These are phyloP conservation scores for Hofmannophila pseudospretella DNA, from an alignment of 2,888 invertebrate genomes.

Conservation along the genomic window DNA sequence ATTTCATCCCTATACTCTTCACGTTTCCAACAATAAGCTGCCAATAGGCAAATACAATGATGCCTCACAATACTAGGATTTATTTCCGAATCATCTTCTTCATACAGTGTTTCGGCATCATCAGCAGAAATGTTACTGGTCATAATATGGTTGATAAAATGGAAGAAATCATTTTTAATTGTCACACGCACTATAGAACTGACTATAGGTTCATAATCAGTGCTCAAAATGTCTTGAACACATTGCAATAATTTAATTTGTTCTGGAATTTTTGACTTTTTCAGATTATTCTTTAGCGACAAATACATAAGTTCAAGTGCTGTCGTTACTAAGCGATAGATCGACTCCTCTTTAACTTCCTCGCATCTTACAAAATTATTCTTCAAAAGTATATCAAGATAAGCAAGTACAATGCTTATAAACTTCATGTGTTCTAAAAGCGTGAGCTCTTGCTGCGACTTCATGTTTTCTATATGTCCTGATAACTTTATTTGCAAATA, in stretches of 20 bases:
- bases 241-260: constrained; percentile 39
- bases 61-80: constrained; percentile 43
- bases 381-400: constrained; percentile 39
- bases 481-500: constrained; percentile 29
- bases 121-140: constrained; percentile 32
- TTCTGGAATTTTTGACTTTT: constrained; percentile 28
- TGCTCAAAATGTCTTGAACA: constrained; percentile 35
- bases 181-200: constrained; percentile 32
- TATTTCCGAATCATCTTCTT: constrained; percentile 48
- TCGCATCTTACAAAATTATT: constrained; percentile 27
- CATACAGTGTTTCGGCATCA: constrained; percentile 37
- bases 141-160: constrained; percentile 46
- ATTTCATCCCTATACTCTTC: constrained; percentile 49
- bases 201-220: constrained; percentile 35
- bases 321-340: constrained; percentile 22
- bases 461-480: constrained; percentile 18
- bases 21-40: constrained; percentile 50
- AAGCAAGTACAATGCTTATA: constrained; percentile 31
- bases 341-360: constrained; percentile 30
- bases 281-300: constrained; percentile 30
- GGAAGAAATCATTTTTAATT: constrained; percentile 47
- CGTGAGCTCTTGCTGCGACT: constrained; percentile 24
- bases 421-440: constrained; percentile 34
- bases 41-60: constrained; percentile 45
- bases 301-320: constrained; percentile 34